Conservation (phyloP, 2,797 vertebrate species). For the Sylvia borin region DNA sequence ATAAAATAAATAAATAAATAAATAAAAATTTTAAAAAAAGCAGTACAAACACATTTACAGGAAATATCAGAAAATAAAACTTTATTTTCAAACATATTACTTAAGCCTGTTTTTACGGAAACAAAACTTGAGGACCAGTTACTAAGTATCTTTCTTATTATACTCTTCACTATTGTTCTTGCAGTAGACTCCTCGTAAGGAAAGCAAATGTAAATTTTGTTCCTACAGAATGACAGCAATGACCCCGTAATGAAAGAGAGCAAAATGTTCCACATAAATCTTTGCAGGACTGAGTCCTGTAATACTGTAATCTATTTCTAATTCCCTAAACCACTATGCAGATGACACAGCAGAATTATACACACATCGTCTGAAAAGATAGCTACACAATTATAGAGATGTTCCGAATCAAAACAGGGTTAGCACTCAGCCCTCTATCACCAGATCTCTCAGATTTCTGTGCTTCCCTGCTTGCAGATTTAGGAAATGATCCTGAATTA, state of each 20-base stretch:
- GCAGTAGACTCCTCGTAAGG: not conserved
- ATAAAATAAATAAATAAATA: not conserved
- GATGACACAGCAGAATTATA: slow-evolving; percentile 15
- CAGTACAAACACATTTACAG: accelerated
- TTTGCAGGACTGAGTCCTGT: not conserved
- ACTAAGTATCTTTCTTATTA: not conserved
- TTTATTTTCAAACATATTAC: not conserved
- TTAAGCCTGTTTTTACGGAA: not conserved
- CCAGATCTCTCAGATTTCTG: not conserved
- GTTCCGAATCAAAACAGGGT: not conserved
- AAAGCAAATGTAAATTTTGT: not conserved
- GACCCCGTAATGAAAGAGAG: not conserved
- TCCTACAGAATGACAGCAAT: not conserved
- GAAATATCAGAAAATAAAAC: not conserved
- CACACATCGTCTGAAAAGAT: not conserved
- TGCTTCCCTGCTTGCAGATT: not conserved
- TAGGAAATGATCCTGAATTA: not conserved
- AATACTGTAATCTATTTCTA: not conserved
- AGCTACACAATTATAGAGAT: not conserved
- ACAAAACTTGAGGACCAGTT: not conserved
- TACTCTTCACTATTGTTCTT: not conserved
- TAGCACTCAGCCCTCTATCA: not conserved
- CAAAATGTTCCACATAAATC: not conserved
- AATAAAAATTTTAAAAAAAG: not conserved
- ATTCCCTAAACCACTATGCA: not conserved